Conservation (phyloP, 2,113 vertebrate genomes). For the Ranitomeya variabilis region DNA sequence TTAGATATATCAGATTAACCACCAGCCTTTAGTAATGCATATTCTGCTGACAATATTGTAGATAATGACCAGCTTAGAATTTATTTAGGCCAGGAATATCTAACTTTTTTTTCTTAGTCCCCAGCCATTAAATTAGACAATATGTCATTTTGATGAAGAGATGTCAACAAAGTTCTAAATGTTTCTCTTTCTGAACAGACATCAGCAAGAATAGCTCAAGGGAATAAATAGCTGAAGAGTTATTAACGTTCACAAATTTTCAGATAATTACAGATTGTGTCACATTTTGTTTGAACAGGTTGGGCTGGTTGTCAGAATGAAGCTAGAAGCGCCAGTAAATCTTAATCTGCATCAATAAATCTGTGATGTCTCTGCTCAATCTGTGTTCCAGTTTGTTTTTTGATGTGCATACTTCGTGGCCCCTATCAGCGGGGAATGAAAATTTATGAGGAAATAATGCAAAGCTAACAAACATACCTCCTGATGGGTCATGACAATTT, state of each 20-base stretch:
- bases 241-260: constrained; percentile 2
- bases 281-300: not conserved
- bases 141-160: not conserved
- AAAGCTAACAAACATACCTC: not conserved
- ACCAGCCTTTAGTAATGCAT: not conserved
- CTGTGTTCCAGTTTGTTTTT: not conserved
- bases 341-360: not conserved
- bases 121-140: not conserved
- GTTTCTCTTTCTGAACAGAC: constrained; percentile 1
- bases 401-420: not conserved
- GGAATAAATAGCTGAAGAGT: constrained; percentile 33
- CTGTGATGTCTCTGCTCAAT: not conserved
- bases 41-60: not conserved
- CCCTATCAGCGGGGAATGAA: not conserved
- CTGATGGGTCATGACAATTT: too few relatives aligned
- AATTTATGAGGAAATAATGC: not conserved
- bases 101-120: not conserved
- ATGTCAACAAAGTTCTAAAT: not conserved
- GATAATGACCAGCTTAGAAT: not conserved
- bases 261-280: constrained; percentile 13
- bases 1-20: not conserved
- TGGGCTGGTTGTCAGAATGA: not conserved
- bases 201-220: not conserved
- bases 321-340: not conserved
- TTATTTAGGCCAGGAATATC: not conserved